phyloP scores from a whole-genome alignment of 2,113 vertebrate genomes.

The Ramphastos sulfuratus region DNA sequence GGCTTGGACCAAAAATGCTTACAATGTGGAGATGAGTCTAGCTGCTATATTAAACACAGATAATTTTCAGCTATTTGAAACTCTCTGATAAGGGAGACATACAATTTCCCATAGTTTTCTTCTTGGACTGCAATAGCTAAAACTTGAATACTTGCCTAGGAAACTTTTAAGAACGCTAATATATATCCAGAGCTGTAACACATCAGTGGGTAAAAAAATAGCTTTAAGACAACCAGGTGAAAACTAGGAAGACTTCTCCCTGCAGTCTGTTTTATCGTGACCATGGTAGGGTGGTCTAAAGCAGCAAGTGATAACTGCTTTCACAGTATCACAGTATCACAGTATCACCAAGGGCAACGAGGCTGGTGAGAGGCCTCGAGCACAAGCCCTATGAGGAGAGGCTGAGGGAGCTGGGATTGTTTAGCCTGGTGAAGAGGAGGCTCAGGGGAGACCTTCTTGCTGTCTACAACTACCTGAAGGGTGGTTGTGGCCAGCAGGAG shows the following conservation, averaged over 20 bases:
- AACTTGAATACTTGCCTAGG: not conserved
- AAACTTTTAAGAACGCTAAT: not conserved
- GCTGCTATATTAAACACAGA: constrained; percentile 15
- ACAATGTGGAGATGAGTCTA: not conserved
- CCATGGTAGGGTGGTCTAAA: not conserved
- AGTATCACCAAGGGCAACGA: too few relatives aligned
- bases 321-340: too few relatives aligned
- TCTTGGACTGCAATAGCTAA: constrained; percentile 26
- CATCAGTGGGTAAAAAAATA: not conserved
- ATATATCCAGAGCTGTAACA: not conserved
- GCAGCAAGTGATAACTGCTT: not conserved
- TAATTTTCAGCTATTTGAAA: constrained; percentile 28
- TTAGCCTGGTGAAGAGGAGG: too few relatives aligned
- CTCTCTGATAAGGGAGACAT: not conserved
- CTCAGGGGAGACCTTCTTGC: too few relatives aligned
- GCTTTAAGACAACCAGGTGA: not conserved
- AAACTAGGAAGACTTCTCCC: not conserved
- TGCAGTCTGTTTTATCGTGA: not conserved
- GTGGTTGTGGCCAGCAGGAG: too few relatives aligned
- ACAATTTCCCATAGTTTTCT: not conserved
- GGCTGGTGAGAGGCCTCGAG: too few relatives aligned
- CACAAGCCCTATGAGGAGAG: too few relatives aligned
- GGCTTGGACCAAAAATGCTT: constrained; percentile 12
- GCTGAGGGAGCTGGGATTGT: too few relatives aligned
- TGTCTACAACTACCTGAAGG: too few relatives aligned